Conservation (phyloP, 2,888 invertebrate genomes). For the Apantesis nais region DNA sequence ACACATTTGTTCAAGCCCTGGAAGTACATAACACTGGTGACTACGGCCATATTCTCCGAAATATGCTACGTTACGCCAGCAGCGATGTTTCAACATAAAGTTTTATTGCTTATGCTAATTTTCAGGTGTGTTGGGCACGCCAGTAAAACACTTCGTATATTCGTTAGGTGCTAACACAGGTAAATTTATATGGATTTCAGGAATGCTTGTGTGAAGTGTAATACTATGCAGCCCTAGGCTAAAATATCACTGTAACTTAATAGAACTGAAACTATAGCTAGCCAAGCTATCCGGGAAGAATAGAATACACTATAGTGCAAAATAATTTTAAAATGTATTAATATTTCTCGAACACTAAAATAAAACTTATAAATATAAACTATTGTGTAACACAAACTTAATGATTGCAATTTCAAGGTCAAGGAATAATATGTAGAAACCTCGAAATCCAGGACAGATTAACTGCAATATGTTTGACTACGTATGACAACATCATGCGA, state of each 20-base stretch:
- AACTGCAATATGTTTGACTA: neutral
- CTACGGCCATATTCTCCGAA: slow-evolving; percentile 34
- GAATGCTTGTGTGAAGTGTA: slow-evolving; percentile 21
- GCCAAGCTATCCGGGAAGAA: neutral
- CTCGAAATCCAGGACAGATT: no score
- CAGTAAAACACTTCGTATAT: slow-evolving; percentile 51
- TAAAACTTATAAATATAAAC: neutral
- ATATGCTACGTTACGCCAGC: slow-evolving; percentile 39
- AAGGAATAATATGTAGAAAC: neutral
- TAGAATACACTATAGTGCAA: neutral
- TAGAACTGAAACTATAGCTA: neutral
- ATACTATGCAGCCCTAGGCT: neutral
- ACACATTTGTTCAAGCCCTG: slow-evolving; percentile 4
- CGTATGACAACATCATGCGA: neutral
- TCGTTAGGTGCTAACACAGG: slow-evolving; percentile 52
- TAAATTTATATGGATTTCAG: slow-evolving; percentile 49
- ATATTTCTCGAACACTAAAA: neutral
- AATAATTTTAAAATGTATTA: neutral
- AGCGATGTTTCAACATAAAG: slow-evolving; percentile 50
- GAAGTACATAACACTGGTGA: slow-evolving; percentile 18
- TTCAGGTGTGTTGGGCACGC: slow-evolving; percentile 48
- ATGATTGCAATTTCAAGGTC: neutral
- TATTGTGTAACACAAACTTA: neutral
- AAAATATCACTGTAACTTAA: neutral
- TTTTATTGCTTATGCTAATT: slow-evolving; percentile 72